Percentiles rank a stretch among this genome's conserved stretches.
These are phyloP conservation scores for Yasuhikotakia modesta DNA, from an alignment of 2,797 vertebrate species.

Conservation along the genomic window DNA sequence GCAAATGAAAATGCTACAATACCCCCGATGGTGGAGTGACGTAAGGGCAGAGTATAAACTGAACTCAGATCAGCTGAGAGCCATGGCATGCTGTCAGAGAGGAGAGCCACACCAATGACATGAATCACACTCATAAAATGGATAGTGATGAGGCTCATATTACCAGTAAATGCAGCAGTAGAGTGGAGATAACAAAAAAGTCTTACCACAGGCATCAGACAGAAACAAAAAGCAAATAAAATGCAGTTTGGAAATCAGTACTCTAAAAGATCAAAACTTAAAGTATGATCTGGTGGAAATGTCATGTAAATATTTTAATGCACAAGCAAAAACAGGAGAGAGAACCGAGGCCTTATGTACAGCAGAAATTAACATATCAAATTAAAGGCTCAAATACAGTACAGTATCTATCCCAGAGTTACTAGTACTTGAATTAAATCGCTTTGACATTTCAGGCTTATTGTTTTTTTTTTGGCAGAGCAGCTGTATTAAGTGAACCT, in stretches of 20 bases:
- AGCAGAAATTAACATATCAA: not conserved
- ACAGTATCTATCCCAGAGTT: too few species aligned
- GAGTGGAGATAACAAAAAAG: constrained; percentile 21
- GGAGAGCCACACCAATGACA: constrained; percentile 67
- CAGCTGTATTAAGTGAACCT: too few species aligned
- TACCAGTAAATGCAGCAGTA: constrained; percentile 45
- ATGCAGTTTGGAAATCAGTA: constrained; percentile 7
- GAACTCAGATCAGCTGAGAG: constrained; percentile 71
- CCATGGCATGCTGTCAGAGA: constrained; percentile 75
- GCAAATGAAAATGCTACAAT: constrained; percentile 70
- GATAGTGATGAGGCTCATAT: constrained; percentile 35
- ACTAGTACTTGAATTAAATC: too few species aligned
- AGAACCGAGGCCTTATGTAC: not conserved
- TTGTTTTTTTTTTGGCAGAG: too few species aligned
- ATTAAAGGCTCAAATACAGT: too few species aligned
- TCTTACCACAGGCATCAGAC: constrained; percentile 32
- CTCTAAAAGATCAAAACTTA: not conserved
- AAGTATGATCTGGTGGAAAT: constrained; percentile 17
- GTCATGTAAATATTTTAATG: not conserved
- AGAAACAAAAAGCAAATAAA: constrained; percentile 44
- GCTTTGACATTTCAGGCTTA: too few species aligned
- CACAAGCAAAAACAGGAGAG: not conserved
- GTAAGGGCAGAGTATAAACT: constrained; percentile 75
- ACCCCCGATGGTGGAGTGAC: constrained; percentile 71
- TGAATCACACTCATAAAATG: constrained; percentile 29